Conservation (phyloP, 2,797 vertebrate genomes). For the Ispidina lecontei region DNA sequence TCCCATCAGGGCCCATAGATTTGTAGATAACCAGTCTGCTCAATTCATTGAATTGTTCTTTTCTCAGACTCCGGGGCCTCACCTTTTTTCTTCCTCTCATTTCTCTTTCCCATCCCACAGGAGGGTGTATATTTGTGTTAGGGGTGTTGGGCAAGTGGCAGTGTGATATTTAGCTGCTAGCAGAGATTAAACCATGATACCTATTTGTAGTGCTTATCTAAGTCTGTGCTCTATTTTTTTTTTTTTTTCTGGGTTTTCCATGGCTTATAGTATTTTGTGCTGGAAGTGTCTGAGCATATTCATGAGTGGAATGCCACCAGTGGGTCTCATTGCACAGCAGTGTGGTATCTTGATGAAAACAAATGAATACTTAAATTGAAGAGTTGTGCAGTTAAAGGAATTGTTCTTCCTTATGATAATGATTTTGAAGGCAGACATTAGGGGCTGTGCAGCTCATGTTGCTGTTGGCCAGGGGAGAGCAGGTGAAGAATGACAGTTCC, state of each 20-base stretch:
- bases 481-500: neutral
- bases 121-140: too few relatives aligned
- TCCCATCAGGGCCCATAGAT: too few relatives aligned
- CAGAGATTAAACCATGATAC: neutral
- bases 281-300: too few relatives aligned
- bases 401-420: conserved; percentile 16
- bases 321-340: neutral
- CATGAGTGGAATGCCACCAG: too few relatives aligned
- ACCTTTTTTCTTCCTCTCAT: too few relatives aligned
- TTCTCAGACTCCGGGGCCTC: too few relatives aligned
- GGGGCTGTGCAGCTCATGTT: neutral
- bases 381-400: conserved; percentile 13
- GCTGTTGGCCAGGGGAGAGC: neutral
- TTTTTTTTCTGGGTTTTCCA: neutral
- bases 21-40: too few relatives aligned
- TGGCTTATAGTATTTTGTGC: neutral
- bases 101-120: too few relatives aligned
- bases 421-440: neutral
- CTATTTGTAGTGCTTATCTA: neutral
- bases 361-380: neutral
- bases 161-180: neutral
- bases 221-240: neutral
- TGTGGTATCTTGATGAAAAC: neutral
- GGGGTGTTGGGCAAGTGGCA: neutral
- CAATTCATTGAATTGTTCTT: too few relatives aligned